Percentiles rank a stretch among this genome's conserved stretches.
Evolutionary conservation across 2,888 invertebrate genomes (phyloP).

Genomic region (Ennomos quercinarius): DNA sequence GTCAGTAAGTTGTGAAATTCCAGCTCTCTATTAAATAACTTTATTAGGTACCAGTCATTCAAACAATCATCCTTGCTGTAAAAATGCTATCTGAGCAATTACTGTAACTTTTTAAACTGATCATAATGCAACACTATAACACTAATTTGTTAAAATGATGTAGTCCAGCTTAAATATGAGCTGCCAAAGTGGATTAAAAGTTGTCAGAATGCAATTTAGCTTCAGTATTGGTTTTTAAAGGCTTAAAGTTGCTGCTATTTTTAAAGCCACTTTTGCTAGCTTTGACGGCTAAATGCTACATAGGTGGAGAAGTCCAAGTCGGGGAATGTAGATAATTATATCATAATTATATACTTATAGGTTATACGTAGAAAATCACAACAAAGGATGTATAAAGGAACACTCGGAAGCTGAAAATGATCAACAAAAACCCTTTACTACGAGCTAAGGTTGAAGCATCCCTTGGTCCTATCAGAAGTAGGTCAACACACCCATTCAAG

Average conservation of each 20-base stretch:
- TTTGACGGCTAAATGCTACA: background rate
- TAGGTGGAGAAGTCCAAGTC: too few relatives aligned
- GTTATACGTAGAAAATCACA: conserved; percentile 1
- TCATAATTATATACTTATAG: too few relatives aligned
- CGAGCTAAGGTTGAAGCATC: conserved; percentile 26
- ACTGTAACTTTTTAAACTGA: conserved; percentile 32
- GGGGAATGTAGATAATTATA: too few relatives aligned
- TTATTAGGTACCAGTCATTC: conserved; percentile 5
- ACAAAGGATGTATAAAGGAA: conserved; percentile 15
- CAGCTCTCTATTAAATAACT: conserved; percentile 5
- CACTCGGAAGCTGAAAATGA: conserved; percentile 30
- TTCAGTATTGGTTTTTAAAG: conserved; percentile 22
- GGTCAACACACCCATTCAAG: conserved; percentile 43
- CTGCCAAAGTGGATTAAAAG: conserved; percentile 29
- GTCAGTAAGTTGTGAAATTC: background rate
- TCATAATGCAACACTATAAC: conserved; percentile 35
- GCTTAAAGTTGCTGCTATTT: conserved; percentile 14
- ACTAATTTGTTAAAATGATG: conserved; percentile 38
- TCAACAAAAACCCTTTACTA: conserved; percentile 27
- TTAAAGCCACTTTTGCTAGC: conserved; percentile 17
- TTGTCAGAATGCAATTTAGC: conserved; percentile 26
- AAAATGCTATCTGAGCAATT: conserved; percentile 23
- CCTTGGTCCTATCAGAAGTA: conserved; percentile 34
- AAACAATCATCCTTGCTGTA: conserved; percentile 1
- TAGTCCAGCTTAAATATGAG: conserved; percentile 35